Base-by-base conservation (phyloP, 2,797 vertebrate genomes). In the Fistularia commersonii region DNA sequence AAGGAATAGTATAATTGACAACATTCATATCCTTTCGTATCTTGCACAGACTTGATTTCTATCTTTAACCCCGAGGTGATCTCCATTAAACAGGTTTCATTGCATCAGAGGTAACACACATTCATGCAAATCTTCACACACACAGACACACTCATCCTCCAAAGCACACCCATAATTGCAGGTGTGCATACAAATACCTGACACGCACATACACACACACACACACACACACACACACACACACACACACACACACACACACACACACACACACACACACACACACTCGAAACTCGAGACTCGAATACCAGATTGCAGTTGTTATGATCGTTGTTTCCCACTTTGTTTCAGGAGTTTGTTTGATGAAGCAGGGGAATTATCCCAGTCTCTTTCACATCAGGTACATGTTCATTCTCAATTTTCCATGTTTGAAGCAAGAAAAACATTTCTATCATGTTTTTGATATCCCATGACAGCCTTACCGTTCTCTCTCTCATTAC, bases 61-160 rank as follows among this genome's bases (percentile, higher is more conserved):
- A 76, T 80, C 72, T 90, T 89, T 62, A 90, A 87, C 60, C 74
- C 87, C 10, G 66, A 72, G 6, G 51, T 83, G 38, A 67, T 54
- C 41, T 35, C 51, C 45, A 51, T 72, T 45, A 68, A 67, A 51
- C 51, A 54, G 39, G 49, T 10, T 12, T 41, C 65, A 34, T 0
- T 45, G 10, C 64, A 77, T 32, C 36, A 69, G 43, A 82, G 86
- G 89, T 91, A 77, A 57, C 33, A 45, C n/a, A 57, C 23, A 54
- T 15, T 47, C 0, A 11, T 37, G 59, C 8, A 12, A 0, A 38
- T 1, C 36, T 40, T 46, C 32, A 14, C 1, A 49, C 45, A 35
- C n/a, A 51, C 12, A 45, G n/a, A 53, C 35, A 34, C 10, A 49
- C 11, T 51, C 40, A 42, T 9, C 41, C 13, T 15, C 36, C 54